Evolutionary conservation across 2,797 vertebrate species (phyloP).

Genomic region (Odontamblyopus lacepedii): DNA sequence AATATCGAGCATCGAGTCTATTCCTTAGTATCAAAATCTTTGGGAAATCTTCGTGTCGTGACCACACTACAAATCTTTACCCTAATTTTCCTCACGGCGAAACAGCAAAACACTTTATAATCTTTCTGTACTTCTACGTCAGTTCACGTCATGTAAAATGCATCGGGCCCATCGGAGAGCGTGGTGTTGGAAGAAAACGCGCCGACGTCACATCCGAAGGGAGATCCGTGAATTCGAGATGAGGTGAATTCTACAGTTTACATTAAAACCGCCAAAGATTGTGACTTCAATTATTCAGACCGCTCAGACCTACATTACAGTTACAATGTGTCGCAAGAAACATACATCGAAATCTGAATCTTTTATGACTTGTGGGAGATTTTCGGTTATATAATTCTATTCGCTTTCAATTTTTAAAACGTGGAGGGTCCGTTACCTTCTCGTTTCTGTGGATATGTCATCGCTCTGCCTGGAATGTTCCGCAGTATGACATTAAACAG

Average conservation of each 20-base stretch:
- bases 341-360: no score
- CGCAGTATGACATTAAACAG: no score
- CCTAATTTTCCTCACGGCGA: not conserved
- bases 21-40: no score
- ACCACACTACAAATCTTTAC: no score
- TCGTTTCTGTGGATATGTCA: no score
- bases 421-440: no score
- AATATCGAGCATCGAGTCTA: no score
- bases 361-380: no score
- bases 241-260: not conserved
- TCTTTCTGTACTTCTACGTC: not conserved
- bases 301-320: no score
- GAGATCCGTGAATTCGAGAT: not conserved
- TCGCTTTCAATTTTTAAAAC: not conserved
- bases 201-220: not conserved
- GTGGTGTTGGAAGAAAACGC: not conserved
- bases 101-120: not conserved
- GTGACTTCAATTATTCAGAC: not conserved
- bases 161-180: not conserved
- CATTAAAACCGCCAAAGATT: not conserved
- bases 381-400: no score
- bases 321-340: not conserved
- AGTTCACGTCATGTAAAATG: not conserved
- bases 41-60: no score
- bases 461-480: no score